Conservation (phyloP, 2,113 vertebrate species). For the Hypomesus transpacificus region DNA sequence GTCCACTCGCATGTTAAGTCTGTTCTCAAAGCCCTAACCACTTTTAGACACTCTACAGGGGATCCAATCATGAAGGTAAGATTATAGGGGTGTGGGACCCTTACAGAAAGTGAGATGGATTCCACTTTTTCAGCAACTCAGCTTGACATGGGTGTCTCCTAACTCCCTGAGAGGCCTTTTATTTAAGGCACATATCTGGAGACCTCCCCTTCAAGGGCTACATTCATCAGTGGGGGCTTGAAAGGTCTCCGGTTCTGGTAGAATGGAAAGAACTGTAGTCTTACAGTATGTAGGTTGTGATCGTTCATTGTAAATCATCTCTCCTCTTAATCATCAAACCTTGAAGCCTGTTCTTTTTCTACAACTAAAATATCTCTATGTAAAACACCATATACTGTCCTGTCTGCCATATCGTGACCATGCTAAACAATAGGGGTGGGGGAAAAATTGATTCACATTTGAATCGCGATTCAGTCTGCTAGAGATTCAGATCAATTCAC, state of each 20-base stretch:
- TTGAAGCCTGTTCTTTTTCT: too few species aligned
- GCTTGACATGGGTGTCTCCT: conserved; percentile 20
- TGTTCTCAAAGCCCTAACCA: not conserved
- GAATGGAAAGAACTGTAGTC: conserved; percentile 35
- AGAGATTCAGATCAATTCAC: too few species aligned
- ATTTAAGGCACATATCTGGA: conserved; percentile 38
- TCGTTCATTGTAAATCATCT: conserved; percentile 27
- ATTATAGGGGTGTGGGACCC: conserved; percentile 28
- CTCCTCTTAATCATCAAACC: too few species aligned
- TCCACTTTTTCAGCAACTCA: conserved; percentile 14
- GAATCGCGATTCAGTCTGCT: too few species aligned
- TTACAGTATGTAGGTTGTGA: conserved; percentile 37
- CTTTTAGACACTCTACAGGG: conserved; percentile 26
- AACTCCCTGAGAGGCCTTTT: not conserved
- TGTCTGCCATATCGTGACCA: too few species aligned
- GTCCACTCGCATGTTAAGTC: not conserved
- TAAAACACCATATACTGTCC: too few species aligned
- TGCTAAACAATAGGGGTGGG: too few species aligned
- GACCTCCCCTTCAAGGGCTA: conserved; percentile 55
- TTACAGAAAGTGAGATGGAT: conserved; percentile 14
- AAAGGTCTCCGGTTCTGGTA: conserved; percentile 43
- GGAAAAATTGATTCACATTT: too few species aligned
- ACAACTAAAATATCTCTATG: too few species aligned
- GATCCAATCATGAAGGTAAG: conserved; percentile 58
- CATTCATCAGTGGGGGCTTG: conserved; percentile 52